phyloP scores from a whole-genome alignment of 2,888 invertebrate genomes.

The Meiosimyza decipiens region DNA sequence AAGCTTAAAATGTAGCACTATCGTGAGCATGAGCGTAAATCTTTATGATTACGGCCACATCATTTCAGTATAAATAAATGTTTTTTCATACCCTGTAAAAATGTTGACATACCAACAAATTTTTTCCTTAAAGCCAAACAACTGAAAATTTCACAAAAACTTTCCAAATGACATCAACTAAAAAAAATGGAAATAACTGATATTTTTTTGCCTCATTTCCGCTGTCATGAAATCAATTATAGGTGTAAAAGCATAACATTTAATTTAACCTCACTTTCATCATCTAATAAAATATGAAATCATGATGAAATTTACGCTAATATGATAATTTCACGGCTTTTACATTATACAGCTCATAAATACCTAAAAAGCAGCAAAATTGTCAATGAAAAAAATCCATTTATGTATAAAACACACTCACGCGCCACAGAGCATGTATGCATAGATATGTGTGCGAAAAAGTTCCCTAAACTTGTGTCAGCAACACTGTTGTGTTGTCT shows the following conservation, averaged over 20 bases:
- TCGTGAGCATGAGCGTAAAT: too few species aligned
- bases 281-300: conserved; percentile 6
- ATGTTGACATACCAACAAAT: too few species aligned
- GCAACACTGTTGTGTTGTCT: not conserved
- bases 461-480: not conserved
- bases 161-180: too few species aligned
- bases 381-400: not conserved
- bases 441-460: not conserved
- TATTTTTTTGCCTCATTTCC: too few species aligned
- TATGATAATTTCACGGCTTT: not conserved
- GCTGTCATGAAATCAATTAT: not conserved
- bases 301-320: conserved; percentile 3
- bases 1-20: too few species aligned
- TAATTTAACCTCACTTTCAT: conserved; percentile 4
- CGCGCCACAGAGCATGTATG: not conserved
- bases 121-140: too few species aligned
- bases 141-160: too few species aligned
- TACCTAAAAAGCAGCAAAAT: conserved; percentile 16
- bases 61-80: too few species aligned
- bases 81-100: too few species aligned
- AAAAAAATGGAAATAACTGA: too few species aligned
- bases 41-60: too few species aligned
- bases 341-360: conserved; percentile 17
- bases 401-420: conserved; percentile 5
- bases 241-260: not conserved